These are phyloP conservation scores for Glareola pratincola DNA, from an alignment of 2,113 vertebrate species.

Conservation along the genomic window DNA sequence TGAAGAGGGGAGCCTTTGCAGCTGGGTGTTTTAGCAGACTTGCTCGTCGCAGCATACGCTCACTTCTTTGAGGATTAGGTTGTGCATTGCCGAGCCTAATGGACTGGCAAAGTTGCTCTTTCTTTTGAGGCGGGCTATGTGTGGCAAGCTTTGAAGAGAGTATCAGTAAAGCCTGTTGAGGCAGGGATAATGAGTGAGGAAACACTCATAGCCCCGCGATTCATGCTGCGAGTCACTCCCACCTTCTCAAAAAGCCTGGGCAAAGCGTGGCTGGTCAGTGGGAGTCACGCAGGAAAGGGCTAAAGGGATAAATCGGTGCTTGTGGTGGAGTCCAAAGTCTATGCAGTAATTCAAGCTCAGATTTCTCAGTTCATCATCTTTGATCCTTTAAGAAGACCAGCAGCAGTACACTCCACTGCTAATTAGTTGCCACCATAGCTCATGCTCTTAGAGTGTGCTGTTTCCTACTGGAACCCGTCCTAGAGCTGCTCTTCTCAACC, in stretches of 20 bases:
- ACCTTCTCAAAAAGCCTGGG: not conserved
- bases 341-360: not conserved
- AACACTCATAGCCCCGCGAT: not conserved
- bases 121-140: not conserved
- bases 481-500: not conserved
- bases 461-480: not conserved
- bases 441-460: rapidly evolving
- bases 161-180: not conserved
- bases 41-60: not conserved
- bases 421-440: not conserved
- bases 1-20: not conserved
- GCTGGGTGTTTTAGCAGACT: not conserved
- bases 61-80: not conserved
- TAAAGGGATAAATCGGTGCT: not conserved
- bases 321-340: not conserved
- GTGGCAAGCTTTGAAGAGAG: not conserved
- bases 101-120: not conserved
- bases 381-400: not conserved
- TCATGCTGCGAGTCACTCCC: not conserved
- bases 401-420: not conserved
- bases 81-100: not conserved
- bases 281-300: not conserved
- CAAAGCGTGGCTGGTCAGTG: not conserved
- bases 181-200: not conserved
- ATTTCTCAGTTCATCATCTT: not conserved